phyloP scores from a whole-genome alignment of 1,140 invertebrate species.

The Drosophila takahashii region DNA sequence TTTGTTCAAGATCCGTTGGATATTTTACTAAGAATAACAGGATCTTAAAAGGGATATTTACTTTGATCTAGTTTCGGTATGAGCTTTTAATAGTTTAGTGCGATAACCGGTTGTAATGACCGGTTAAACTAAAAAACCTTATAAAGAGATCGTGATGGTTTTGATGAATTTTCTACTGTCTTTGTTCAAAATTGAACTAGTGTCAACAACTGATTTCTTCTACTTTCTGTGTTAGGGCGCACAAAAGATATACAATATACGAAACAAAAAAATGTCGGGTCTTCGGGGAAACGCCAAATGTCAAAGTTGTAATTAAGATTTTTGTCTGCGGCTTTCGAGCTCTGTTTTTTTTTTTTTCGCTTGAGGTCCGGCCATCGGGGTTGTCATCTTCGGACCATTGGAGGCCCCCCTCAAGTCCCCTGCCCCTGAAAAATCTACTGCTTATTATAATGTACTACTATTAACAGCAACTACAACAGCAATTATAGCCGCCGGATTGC shows the following conservation, averaged over 20 bases:
- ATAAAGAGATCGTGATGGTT: not conserved
- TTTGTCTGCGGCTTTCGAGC: conserved; percentile 27
- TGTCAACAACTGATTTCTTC: not conserved
- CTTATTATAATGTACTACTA: conserved; percentile 50
- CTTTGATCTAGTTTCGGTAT: no score
- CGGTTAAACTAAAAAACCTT: no score
- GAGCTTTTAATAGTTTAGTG: no score
- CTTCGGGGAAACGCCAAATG: conserved; percentile 38
- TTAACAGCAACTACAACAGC: conserved; percentile 48
- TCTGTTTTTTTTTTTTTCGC: conserved; percentile 14
- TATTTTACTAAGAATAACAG: not conserved
- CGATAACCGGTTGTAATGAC: no score
- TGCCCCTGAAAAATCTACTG: not conserved
- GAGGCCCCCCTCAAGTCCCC: not conserved
- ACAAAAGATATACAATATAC: not conserved
- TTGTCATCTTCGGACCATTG: conserved; percentile 40
- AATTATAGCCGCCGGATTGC: conserved; percentile 38
- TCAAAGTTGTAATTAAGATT: conserved; percentile 54
- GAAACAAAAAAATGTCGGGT: not conserved
- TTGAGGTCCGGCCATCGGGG: conserved; percentile 24
- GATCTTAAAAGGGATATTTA: not conserved
- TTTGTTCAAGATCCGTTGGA: not conserved
- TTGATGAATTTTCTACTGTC: not conserved
- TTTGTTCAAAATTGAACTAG: not conserved
- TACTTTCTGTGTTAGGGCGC: not conserved